phyloP scores from a whole-genome alignment of 1,140 invertebrate genomes.

The Nephotettix cincticeps region DNA sequence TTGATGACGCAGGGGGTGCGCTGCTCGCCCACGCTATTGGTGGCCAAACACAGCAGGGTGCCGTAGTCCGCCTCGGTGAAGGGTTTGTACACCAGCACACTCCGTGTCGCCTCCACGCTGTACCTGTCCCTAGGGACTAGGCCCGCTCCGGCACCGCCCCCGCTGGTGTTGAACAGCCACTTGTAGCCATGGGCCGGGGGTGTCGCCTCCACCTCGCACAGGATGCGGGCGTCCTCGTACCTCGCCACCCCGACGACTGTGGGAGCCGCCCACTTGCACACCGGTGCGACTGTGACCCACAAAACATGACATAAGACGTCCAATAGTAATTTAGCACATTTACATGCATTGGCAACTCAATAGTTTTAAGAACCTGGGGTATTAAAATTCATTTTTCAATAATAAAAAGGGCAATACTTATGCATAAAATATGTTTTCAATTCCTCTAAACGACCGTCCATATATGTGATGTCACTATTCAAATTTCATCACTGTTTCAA shows the following conservation, averaged over 20 bases:
- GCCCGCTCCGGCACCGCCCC: slow-evolving; percentile 41
- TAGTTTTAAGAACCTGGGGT: too few relatives aligned
- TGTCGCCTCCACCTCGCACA: slow-evolving; percentile 83
- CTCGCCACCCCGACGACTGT: slow-evolving; percentile 73
- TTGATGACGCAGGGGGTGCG: slow-evolving; percentile 67
- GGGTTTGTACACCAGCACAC: slow-evolving; percentile 65
- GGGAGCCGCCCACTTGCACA: slow-evolving; percentile 64
- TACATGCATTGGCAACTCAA: too few relatives aligned
- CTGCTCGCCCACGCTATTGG: slow-evolving; percentile 65
- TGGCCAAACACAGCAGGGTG: slow-evolving; percentile 66
- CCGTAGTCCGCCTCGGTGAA: slow-evolving; percentile 71
- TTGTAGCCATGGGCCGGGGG: slow-evolving; percentile 67
- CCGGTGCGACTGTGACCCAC: slow-evolving; percentile 63
- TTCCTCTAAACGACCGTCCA: too few relatives aligned
- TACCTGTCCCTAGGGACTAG: slow-evolving; percentile 11
- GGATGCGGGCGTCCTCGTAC: slow-evolving; percentile 71
- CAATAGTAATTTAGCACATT: too few relatives aligned
- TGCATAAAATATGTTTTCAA: too few relatives aligned
- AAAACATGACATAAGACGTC: too few relatives aligned
- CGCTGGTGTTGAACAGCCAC: slow-evolving; percentile 77
- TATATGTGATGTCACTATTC: too few relatives aligned
- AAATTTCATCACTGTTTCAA: too few relatives aligned
- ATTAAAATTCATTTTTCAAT: neutral
- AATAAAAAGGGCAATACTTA: neutral
- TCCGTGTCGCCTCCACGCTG: slow-evolving; percentile 53